phyloP scores from a whole-genome alignment of 2,113 vertebrate species.

The Chrysemys picta region DNA sequence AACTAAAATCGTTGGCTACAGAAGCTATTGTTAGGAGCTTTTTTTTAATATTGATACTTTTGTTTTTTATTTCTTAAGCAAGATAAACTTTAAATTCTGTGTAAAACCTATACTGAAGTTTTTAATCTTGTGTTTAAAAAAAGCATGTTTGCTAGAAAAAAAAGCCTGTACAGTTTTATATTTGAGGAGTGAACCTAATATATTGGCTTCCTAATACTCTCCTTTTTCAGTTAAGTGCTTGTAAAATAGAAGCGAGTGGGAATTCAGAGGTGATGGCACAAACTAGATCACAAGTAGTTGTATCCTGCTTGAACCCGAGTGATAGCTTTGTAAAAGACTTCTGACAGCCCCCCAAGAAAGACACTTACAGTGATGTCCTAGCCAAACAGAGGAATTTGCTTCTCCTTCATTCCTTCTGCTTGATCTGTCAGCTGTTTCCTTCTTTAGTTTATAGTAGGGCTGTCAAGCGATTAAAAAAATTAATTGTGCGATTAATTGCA shows the following conservation, averaged over 20 bases:
- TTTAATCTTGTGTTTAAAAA: neutral
- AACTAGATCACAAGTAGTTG: neutral
- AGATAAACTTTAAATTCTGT: neutral
- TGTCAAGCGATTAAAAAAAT: too few relatives aligned
- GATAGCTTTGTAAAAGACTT: neutral
- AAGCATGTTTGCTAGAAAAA: neutral
- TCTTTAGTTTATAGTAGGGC: neutral
- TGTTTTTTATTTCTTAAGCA: neutral
- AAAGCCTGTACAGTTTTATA: neutral
- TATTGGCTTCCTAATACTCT: neutral
- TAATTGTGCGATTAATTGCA: too few relatives aligned
- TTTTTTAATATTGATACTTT: neutral
- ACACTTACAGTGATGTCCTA: neutral
- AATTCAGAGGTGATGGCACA: neutral
- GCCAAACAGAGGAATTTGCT: neutral
- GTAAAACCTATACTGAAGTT: neutral
- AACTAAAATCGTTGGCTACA: too few relatives aligned
- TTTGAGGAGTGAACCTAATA: neutral
- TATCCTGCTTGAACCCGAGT: neutral
- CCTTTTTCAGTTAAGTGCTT: neutral
- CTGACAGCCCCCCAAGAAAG: neutral
- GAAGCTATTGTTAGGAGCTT: neutral
- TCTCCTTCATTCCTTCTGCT: neutral
- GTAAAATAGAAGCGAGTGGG: neutral
- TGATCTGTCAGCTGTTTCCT: neutral